A percentile compares a stretch with the other conserved stretches of the same genome.
Conservation (phyloP, 2,888 invertebrate genomes). For the Clanis bilineata region DNA sequence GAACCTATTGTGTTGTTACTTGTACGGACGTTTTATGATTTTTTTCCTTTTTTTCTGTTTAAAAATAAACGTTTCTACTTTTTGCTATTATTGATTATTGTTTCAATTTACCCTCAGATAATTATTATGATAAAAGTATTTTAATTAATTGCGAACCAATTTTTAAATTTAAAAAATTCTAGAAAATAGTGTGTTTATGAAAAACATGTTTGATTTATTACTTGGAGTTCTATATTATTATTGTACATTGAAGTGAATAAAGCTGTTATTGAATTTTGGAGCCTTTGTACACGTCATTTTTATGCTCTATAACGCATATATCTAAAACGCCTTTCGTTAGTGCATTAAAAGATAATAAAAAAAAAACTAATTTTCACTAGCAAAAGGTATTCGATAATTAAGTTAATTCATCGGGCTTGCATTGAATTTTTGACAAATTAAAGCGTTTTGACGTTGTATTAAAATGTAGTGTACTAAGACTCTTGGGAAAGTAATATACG, state of each 20-base stretch:
- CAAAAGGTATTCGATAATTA: no score
- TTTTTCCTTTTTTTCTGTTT: neutral
- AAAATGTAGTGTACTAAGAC: no score
- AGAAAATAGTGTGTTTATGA: no score
- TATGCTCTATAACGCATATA: neutral
- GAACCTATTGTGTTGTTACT: neutral
- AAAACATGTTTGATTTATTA: no score
- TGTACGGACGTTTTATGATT: neutral
- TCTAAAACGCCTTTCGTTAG: neutral
- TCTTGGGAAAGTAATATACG: no score
- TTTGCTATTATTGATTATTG: neutral
- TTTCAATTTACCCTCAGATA: neutral
- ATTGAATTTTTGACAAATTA: no score
- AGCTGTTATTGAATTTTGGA: neutral
- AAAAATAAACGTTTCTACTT: conserved; percentile 1
- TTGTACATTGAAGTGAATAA: neutral
- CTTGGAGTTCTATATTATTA: no score
- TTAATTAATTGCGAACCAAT: neutral
- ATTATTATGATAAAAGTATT: neutral
- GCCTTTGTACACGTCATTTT: neutral
- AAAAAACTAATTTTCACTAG: no score
- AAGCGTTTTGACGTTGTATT: no score
- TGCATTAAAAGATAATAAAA: neutral
- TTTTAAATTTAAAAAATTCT: neutral
- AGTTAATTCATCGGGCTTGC: no score